phyloP scores from a whole-genome alignment of 1,140 invertebrate species.

The Leucophenga varia region DNA sequence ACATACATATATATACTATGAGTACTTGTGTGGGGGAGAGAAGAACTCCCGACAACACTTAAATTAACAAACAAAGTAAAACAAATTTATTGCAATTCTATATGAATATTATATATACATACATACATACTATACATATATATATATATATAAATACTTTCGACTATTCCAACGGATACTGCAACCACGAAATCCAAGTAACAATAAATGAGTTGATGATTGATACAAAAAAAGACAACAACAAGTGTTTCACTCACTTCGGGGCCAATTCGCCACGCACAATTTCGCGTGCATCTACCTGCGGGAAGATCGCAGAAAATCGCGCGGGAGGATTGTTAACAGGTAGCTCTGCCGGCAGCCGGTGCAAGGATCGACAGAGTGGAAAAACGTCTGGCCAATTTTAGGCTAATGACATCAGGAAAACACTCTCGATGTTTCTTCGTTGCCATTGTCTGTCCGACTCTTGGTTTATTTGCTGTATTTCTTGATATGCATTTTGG shows the following conservation, averaged over 20 bases:
- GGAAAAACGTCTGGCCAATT: conserved; percentile 30
- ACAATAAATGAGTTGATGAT: conserved; percentile 53
- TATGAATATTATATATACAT: conserved; percentile 15
- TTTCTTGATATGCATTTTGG: too few species aligned
- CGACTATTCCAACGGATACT: conserved; percentile 30
- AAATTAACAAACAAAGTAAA: conserved; percentile 1
- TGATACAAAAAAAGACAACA: conserved; percentile 36
- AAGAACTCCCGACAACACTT: background rate
- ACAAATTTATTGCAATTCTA: conserved; percentile 30
- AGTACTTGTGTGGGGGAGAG: conserved; percentile 34
- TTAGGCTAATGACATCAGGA: conserved; percentile 50
- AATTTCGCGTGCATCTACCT: conserved; percentile 43
- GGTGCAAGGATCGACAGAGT: too few species aligned
- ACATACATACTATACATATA: conserved; percentile 10
- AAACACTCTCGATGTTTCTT: conserved; percentile 18
- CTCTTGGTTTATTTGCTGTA: too few species aligned
- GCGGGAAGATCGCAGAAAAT: too few species aligned
- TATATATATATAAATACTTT: conserved; percentile 15
- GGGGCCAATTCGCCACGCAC: conserved; percentile 16
- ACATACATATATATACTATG: conserved; percentile 12
- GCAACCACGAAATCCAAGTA: conserved; percentile 26
- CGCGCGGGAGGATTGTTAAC: too few species aligned
- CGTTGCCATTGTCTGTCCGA: conserved; percentile 4
- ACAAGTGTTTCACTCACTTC: background rate
- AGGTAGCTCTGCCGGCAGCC: too few species aligned